Conservation (phyloP, 2,113 vertebrate species). For the Sinocyclocheilus anshuiensis region DNA sequence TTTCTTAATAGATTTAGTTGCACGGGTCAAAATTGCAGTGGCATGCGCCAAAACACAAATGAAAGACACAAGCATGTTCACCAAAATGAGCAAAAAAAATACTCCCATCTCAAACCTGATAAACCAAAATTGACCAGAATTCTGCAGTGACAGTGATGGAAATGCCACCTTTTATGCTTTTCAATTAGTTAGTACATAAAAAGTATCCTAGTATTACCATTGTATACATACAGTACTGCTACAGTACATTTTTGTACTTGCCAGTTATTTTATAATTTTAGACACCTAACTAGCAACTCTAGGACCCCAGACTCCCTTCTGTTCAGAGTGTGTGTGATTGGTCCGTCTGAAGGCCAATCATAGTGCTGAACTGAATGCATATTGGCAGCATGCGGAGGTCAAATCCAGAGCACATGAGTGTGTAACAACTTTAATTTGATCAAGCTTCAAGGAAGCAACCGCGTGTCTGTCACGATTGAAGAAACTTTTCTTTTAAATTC, state of each 20-base stretch:
- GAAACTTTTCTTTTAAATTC: neutral
- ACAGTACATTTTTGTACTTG: neutral
- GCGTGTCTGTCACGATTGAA: constrained; percentile 2
- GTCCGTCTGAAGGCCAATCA: neutral
- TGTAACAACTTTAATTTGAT: neutral
- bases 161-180: neutral
- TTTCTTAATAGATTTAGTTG: neutral
- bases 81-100: neutral
- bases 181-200: neutral
- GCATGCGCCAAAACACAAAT: neutral
- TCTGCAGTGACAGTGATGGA: neutral
- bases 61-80: neutral
- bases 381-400: neutral
- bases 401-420: neutral
- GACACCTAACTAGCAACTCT: neutral
- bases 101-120: neutral
- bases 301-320: neutral
- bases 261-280: neutral
- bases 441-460: neutral
- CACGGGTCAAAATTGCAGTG: neutral
- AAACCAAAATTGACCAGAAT: neutral
- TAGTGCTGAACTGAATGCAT: constrained; percentile 46
- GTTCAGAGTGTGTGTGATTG: neutral
- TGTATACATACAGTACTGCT: neutral
- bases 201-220: neutral